Conservation (phyloP, 2,888 invertebrate genomes). For the Microdon myrmicae region DNA sequence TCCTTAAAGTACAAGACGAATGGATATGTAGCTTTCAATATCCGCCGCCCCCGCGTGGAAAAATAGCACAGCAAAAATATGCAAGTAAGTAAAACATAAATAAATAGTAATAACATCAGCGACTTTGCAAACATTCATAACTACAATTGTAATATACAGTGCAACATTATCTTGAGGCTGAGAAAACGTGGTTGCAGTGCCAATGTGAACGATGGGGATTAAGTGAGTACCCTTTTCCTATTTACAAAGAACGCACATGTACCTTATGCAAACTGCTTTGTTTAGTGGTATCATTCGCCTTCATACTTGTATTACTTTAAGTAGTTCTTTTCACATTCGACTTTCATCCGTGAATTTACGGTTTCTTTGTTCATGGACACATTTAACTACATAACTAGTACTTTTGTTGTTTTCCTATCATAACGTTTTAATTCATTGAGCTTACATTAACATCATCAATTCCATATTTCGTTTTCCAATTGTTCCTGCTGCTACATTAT, state of each 20-base stretch:
- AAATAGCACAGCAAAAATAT: slow-evolving; percentile 75
- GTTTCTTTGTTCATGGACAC: slow-evolving; percentile 1
- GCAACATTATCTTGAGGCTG: slow-evolving; percentile 86
- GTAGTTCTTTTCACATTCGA: too few relatives aligned
- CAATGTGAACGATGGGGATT: slow-evolving; percentile 88
- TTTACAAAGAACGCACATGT: too few relatives aligned
- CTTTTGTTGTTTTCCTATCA: slow-evolving; percentile 15
- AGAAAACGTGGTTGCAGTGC: slow-evolving; percentile 89
- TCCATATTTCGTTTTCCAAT: slow-evolving; percentile 41
- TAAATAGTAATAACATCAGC: background rate
- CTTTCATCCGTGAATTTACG: slow-evolving; percentile 10
- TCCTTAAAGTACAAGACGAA: slow-evolving; percentile 91
- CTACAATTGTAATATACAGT: slow-evolving; percentile 69
- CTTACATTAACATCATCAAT: slow-evolving; percentile 43
- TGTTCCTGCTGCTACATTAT: slow-evolving; percentile 15
- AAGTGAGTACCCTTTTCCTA: slow-evolving; percentile 64
- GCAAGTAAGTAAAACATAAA: slow-evolving; percentile 69
- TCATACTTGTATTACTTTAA: too few relatives aligned
- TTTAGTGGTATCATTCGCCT: too few relatives aligned
- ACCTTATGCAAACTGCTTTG: too few relatives aligned
- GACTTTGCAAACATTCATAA: background rate
- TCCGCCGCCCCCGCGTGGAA: slow-evolving; percentile 77
- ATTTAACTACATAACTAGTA: too few relatives aligned
- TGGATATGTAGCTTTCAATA: slow-evolving; percentile 95
- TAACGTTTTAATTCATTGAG: slow-evolving; percentile 22